Conservation (phyloP, 2,113 vertebrate species). For the Trematocara nigrifrons region DNA sequence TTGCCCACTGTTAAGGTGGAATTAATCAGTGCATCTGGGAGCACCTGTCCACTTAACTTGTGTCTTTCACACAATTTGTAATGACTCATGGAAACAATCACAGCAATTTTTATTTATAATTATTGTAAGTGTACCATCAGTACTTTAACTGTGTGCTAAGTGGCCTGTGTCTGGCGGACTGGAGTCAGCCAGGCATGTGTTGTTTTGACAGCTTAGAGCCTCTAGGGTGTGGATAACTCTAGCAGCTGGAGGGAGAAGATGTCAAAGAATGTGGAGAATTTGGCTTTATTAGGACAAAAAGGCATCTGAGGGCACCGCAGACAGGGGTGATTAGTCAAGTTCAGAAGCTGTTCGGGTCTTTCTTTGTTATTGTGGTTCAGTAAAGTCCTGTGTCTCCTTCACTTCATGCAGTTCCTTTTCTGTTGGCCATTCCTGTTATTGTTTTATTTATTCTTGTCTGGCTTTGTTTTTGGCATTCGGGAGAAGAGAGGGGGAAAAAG, state of each 20-base stretch:
- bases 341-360: neutral
- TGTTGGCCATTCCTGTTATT: neutral
- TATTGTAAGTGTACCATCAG: neutral
- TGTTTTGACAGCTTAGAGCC: conserved; percentile 52
- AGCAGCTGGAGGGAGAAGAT: conserved; percentile 47
- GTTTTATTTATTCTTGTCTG: neutral
- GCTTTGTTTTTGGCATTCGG: conserved; percentile 1
- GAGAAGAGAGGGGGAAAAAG: neutral
- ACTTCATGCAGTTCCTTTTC: neutral
- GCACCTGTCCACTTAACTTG: neutral
- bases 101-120: neutral
- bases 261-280: conserved; percentile 39
- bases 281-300: conserved; percentile 6
- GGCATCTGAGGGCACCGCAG: neutral
- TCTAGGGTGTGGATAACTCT: conserved; percentile 6
- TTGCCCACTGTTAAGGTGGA: neutral
- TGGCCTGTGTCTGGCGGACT: neutral
- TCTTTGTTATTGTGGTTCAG: neutral
- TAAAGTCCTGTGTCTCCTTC: neutral
- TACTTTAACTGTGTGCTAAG: neutral
- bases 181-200: conserved; percentile 17
- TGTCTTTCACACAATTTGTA: neutral
- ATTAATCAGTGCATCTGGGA: neutral
- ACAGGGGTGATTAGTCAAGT: neutral
- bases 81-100: neutral